These are phyloP conservation scores for Scaptomyza cyrtandrae DNA, from an alignment of 2,888 invertebrate genomes.

Conservation along the genomic window DNA sequence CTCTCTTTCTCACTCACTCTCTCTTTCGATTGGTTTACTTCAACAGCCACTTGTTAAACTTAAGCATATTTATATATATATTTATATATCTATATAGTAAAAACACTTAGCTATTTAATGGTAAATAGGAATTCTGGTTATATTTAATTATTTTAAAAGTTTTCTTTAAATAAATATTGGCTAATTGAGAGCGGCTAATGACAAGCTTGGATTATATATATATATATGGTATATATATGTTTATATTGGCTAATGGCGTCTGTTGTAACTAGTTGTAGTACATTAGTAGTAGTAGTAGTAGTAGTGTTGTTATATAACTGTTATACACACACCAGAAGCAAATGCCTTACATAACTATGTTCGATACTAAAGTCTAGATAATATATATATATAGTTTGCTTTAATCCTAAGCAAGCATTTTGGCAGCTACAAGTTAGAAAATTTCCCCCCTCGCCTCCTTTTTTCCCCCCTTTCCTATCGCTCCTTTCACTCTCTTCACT, in stretches of 20 bases:
- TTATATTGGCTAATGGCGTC: slow-evolving; percentile 50
- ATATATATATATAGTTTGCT: slow-evolving; percentile 7
- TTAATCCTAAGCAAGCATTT: slow-evolving; percentile 42
- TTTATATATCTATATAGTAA: slow-evolving; percentile 11
- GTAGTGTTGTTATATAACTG: slow-evolving; percentile 24
- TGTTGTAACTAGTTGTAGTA: neutral
- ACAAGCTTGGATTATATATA: slow-evolving; percentile 13
- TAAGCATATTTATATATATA: slow-evolving; percentile 15
- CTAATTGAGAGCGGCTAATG: slow-evolving; percentile 52
- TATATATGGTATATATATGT: neutral
- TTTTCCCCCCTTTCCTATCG: neutral
- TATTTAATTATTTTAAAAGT: slow-evolving; percentile 33
- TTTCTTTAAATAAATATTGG: slow-evolving; percentile 27
- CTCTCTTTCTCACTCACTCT: neutral
- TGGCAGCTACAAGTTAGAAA: slow-evolving; percentile 51
- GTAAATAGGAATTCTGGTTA: slow-evolving; percentile 46
- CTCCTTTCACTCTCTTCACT: too few species aligned
- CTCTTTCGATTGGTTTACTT: slow-evolving; percentile 17
- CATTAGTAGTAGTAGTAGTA: too few species aligned
- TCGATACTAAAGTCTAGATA: slow-evolving; percentile 8
- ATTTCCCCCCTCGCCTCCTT: neutral
- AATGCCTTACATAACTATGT: slow-evolving; percentile 25
- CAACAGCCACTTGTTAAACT: slow-evolving; percentile 49
- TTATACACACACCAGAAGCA: neutral
- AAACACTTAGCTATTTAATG: slow-evolving; percentile 48